A percentile compares a stretch with the other conserved stretches of the same genome.
phyloP scores from a whole-genome alignment of 2,113 vertebrate genomes.

The Hyperoodon ampullatus region DNA sequence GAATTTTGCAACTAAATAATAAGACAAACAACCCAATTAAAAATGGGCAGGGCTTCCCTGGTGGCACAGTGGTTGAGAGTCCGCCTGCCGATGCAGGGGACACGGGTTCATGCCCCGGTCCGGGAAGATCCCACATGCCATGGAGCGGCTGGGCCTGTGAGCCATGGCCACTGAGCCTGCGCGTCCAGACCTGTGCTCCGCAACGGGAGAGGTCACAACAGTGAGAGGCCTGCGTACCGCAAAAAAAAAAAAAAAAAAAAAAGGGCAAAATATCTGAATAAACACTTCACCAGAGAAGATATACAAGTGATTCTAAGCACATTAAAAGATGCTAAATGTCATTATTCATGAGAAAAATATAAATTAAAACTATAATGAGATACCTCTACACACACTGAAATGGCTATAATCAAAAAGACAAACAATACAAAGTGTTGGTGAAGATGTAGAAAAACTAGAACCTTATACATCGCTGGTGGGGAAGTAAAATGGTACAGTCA shows the following conservation, averaged over 20 bases:
- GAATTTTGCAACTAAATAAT: conserved; percentile 1
- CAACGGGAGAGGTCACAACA: no score
- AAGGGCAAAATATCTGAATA: background rate
- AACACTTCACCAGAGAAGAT: background rate
- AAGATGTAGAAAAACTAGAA: background rate
- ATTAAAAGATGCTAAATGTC: background rate
- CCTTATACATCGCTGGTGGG: no score
- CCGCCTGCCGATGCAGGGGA: no score
- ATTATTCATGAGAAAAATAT: background rate
- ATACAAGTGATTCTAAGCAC: background rate
- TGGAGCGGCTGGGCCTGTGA: no score
- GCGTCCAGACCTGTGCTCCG: no score
- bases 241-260: background rate
- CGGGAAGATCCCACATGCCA: no score
- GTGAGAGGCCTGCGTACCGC: no score
- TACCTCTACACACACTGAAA: background rate
- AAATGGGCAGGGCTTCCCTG: background rate
- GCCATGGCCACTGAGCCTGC: no score
- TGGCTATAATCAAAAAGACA: background rate
- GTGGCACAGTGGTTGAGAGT: no score
- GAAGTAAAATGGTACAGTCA: background rate
- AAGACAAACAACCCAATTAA: background rate
- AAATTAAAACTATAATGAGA: background rate
- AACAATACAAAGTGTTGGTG: background rate
- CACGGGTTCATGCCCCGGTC: no score